Conservation (phyloP, 2,888 invertebrate species). For the Pollenia labialis region DNA sequence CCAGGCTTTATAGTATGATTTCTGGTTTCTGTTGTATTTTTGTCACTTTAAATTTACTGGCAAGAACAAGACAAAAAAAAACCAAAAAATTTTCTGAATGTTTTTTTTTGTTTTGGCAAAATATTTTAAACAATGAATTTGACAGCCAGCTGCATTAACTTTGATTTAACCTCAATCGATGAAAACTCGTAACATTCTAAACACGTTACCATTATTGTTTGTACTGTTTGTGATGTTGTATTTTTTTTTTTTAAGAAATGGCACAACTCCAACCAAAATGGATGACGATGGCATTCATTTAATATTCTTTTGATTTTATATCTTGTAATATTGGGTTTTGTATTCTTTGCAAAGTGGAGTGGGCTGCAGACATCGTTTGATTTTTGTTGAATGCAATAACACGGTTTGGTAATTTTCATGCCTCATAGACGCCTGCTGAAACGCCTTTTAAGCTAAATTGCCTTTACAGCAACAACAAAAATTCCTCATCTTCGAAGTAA, state of each 20-base stretch:
- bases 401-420: constrained; percentile 83
- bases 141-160: constrained; percentile 37
- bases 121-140: constrained; percentile 19
- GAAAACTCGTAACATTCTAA: constrained; percentile 41
- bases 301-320: constrained; percentile 59
- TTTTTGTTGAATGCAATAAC: constrained; percentile 81
- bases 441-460: constrained; percentile 74
- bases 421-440: constrained; percentile 79
- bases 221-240: background rate
- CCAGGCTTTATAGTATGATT: no score
- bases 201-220: background rate
- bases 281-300: constrained; percentile 32
- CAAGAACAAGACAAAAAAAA: background rate
- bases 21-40: no score
- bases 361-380: constrained; percentile 44
- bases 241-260: constrained; percentile 5
- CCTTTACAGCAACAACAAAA: constrained; percentile 13
- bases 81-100: background rate
- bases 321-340: constrained; percentile 18
- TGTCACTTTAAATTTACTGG: no score
- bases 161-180: constrained; percentile 54
- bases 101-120: constrained; percentile 16
- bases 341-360: constrained; percentile 35
- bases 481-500: constrained; percentile 37
- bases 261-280: constrained; percentile 13